Evolutionary conservation across 2,113 vertebrate genomes (phyloP), one percentile per base, ranked within the genome.

Genomic region (Mustela lutreola): DNA sequence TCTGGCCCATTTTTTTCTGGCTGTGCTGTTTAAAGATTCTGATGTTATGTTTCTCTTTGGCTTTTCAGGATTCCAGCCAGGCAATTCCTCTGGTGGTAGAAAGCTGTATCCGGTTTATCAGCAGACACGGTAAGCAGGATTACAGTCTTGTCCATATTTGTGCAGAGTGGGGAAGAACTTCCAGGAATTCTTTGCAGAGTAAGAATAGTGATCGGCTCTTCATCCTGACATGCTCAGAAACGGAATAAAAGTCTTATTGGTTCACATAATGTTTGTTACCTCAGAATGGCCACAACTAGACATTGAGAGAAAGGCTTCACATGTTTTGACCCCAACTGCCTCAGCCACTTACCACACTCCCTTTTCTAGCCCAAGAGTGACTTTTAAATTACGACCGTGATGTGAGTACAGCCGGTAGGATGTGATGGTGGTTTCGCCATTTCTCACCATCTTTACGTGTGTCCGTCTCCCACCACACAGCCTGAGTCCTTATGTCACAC

Each of bases 61-160:
- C 45, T 95, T 96, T 63, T 26, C 95, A 99, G 99, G 99, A 99
- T 89, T 99, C 99, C 31, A 99, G 98, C 50, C 99, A 99, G 65
- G 98, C 99, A 95, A 99, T 99, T 97, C 99, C 99, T 50, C 98
- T 99, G 96, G 99, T 99, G 86, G 99, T 99, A 62, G 99, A 99
- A 99, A 99, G 99, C 99, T 99, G 99, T 98, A 99, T 99, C 97
- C 99, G 99, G 5, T 99, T 99, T 99, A 99, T 99, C 98, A 99
- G 99, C 99, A 99, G 99, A 93, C 99, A 99, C 1, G 99, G 99
- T 99, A 99, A 99, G 99, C 94, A 75, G 0, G 58, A 60, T 79
- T 39, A 11, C 50, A 92, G 65, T 88, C 62, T 86, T 92, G 88
- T 42, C 86, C 90, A 18, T 91, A 82, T 96, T 96, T 97, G 90